Evolutionary conservation across 2,888 invertebrate species (phyloP).

Genomic region (Rotaria sp.): DNA sequence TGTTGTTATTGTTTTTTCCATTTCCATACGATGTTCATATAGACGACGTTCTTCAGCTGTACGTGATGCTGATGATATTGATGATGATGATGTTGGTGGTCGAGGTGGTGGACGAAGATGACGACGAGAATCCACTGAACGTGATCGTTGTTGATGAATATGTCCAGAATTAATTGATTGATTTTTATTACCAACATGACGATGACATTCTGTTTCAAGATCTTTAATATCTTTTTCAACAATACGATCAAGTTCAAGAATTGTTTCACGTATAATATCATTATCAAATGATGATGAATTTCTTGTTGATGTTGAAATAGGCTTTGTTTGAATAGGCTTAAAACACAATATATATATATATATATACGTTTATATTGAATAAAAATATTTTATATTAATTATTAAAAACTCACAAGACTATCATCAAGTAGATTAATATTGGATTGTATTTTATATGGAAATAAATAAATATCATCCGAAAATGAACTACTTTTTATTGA

Average conservation of each 20-base stretch:
- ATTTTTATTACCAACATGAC: not conserved
- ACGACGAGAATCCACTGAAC: not conserved
- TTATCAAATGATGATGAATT: not conserved
- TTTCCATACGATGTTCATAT: not conserved
- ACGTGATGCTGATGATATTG: not conserved
- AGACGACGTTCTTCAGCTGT: constrained; percentile 7
- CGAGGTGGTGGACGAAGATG: not conserved
- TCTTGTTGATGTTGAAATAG: not conserved
- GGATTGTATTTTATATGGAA: not conserved
- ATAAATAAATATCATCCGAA: not conserved
- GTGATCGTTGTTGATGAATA: not conserved
- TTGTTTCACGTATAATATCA: constrained; percentile 10
- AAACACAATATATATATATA: no score
- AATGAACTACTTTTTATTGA: not conserved
- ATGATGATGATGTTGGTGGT: not conserved
- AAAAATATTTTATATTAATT: not conserved
- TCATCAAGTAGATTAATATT: not conserved
- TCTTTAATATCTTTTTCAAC: constrained; percentile 33
- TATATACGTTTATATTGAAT: not conserved
- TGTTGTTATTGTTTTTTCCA: not conserved
- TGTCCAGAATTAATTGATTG: not conserved
- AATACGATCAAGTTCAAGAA: constrained; percentile 29
- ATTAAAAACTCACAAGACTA: not conserved
- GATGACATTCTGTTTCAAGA: constrained; percentile 4
- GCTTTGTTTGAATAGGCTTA: not conserved